Evolutionary conservation across 2,888 invertebrate species (phyloP).

Genomic region (Hyalella azteca): DNA sequence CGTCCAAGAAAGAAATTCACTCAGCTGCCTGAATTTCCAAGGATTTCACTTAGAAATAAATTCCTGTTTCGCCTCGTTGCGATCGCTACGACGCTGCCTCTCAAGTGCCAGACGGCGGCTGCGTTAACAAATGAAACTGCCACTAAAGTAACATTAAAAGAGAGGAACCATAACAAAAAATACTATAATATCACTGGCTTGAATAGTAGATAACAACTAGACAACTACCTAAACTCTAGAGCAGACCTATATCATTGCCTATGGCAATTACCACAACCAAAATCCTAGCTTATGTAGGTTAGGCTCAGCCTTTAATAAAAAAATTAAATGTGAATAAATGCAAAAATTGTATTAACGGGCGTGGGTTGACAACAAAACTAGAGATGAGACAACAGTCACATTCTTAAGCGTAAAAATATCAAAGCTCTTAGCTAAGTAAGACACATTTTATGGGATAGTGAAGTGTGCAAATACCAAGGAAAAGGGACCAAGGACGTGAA

Average conservation of each 20-base stretch:
- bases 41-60: too few species aligned
- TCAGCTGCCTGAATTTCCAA: too few species aligned
- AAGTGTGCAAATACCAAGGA: not conserved
- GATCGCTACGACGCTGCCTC: too few species aligned
- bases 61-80: too few species aligned
- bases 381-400: conserved; percentile 20
- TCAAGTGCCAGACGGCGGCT: not conserved
- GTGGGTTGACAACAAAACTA: conserved; percentile 23
- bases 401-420: conserved; percentile 31
- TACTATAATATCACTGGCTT: conserved; percentile 18
- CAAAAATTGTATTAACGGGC: not conserved
- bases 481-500: too few species aligned
- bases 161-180: conserved; percentile 14
- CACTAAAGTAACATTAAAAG: not conserved
- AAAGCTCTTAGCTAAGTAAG: conserved; percentile 36
- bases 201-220: conserved; percentile 1
- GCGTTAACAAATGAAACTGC: not conserved
- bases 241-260: conserved; percentile 11
- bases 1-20: too few species aligned
- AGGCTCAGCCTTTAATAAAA: conserved; percentile 30
- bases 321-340: conserved; percentile 22
- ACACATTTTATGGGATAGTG: conserved; percentile 17
- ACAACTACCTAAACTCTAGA: not conserved
- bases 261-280: conserved; percentile 22
- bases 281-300: not conserved